These are phyloP conservation scores for Perognathus longimembris DNA, from an alignment of 2,113 vertebrate species.

Conservation along the genomic window DNA sequence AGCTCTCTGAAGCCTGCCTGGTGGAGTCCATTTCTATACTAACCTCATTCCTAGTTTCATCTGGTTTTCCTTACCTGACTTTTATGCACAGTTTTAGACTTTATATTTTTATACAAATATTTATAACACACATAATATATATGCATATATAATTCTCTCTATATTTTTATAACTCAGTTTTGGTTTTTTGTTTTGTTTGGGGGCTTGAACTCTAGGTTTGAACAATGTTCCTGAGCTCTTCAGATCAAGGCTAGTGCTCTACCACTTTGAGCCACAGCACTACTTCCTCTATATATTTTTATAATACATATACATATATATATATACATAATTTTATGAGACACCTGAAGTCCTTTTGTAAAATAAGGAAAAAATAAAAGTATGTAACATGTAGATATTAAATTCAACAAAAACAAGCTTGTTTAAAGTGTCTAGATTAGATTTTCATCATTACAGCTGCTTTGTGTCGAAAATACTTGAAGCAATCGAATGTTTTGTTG, in stretches of 20 bases:
- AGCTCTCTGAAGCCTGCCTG: not conserved
- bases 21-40: not conserved
- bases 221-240: too few species aligned
- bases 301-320: not conserved
- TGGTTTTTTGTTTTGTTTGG: too few species aligned
- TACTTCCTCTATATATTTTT: too few species aligned
- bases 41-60: not conserved
- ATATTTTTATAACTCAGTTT: too few species aligned
- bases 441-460: slow-evolving; percentile 16
- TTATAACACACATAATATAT: too few species aligned
- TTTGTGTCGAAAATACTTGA: not conserved
- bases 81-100: slow-evolving; percentile 3
- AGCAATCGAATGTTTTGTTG: not conserved
- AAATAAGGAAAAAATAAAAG: not conserved
- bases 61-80: not conserved
- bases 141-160: too few species aligned
- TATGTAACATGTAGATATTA: not conserved
- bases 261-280: too few species aligned
- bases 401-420: not conserved
- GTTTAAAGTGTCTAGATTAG: not conserved
- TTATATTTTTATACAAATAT: too few species aligned
- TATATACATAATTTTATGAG: slow-evolving; percentile 6
- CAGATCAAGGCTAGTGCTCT: too few species aligned
- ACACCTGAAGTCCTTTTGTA: not conserved
- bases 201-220: too few species aligned